phyloP scores from a whole-genome alignment of 2,888 invertebrate genomes.

The Acleris laterana region DNA sequence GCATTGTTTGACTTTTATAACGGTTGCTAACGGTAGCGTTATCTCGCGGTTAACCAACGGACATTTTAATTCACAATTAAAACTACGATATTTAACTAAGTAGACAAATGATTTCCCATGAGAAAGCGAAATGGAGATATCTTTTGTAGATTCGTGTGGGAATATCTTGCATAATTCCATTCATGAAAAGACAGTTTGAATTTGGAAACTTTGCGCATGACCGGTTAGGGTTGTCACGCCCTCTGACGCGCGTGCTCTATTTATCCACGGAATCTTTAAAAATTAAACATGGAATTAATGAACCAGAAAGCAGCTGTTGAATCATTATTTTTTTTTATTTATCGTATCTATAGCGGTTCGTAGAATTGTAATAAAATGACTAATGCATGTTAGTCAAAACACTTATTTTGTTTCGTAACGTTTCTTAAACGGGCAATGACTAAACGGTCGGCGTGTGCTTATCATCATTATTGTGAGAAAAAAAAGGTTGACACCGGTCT shows the following conservation, averaged over 20 bases:
- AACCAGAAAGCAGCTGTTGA: constrained; percentile 5
- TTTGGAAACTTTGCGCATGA: constrained; percentile 55
- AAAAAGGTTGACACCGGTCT: constrained; percentile 15
- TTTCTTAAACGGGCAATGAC: constrained; percentile 43
- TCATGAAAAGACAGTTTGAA: constrained; percentile 51
- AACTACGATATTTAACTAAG: constrained; percentile 22
- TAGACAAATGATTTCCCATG: constrained; percentile 28
- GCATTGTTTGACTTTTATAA: constrained; percentile 29
- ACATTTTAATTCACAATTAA: constrained; percentile 37
- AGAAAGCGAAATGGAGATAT: constrained; percentile 40
- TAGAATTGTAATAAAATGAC: constrained; percentile 20
- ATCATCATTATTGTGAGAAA: constrained; percentile 15
- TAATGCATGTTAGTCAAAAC: constrained; percentile 10
- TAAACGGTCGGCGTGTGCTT: constrained; percentile 39
- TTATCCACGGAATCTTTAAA: constrained; percentile 28
- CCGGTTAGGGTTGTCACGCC: constrained; percentile 49
- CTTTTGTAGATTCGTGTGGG: constrained; percentile 39
- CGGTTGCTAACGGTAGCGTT: constrained; percentile 43
- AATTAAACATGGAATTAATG: background rate
- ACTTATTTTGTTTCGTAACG: constrained; percentile 9
- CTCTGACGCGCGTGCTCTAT: constrained; percentile 42
- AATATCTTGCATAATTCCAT: constrained; percentile 59
- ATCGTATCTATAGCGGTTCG: constrained; percentile 1
- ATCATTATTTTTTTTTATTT: background rate
- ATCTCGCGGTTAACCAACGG: constrained; percentile 35